phyloP scores from a whole-genome alignment of 2,797 vertebrate species.

The Acrossocheilus fasciatus region DNA sequence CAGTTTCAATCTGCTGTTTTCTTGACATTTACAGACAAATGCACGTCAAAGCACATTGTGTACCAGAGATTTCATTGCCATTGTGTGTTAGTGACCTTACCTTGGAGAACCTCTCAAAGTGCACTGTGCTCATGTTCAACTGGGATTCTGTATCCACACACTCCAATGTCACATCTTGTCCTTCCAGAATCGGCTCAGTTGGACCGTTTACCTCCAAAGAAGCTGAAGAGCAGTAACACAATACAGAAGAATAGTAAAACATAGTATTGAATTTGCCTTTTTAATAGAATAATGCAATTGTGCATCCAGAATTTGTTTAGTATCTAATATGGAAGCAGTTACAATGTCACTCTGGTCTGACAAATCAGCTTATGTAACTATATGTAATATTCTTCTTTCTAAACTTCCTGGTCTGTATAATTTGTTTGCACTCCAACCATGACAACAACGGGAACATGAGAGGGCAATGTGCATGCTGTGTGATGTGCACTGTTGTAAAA shows the following conservation, averaged over 20 bases:
- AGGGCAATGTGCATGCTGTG: background rate
- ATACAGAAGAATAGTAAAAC: background rate
- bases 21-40: slow-evolving; percentile 9
- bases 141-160: slow-evolving; percentile 71
- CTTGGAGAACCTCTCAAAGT: slow-evolving; percentile 75
- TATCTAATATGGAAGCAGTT: background rate
- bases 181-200: slow-evolving; percentile 70
- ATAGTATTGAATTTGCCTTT: background rate
- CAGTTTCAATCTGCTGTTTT: slow-evolving; percentile 3
- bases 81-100: slow-evolving; percentile 64
- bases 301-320: background rate
- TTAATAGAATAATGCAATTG: background rate
- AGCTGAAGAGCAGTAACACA: slow-evolving; percentile 63
- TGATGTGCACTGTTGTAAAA: background rate
- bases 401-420: background rate
- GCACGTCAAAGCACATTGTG: background rate
- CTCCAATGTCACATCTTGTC: slow-evolving; percentile 73
- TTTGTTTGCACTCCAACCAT: background rate
- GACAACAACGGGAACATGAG: background rate
- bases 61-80: background rate
- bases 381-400: background rate
- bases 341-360: background rate
- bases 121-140: slow-evolving; percentile 74
- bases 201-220: slow-evolving; percentile 76
- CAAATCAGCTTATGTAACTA: background rate